phyloP scores from a whole-genome alignment of 2,113 vertebrate species.

The Amblyopsis rosae region DNA sequence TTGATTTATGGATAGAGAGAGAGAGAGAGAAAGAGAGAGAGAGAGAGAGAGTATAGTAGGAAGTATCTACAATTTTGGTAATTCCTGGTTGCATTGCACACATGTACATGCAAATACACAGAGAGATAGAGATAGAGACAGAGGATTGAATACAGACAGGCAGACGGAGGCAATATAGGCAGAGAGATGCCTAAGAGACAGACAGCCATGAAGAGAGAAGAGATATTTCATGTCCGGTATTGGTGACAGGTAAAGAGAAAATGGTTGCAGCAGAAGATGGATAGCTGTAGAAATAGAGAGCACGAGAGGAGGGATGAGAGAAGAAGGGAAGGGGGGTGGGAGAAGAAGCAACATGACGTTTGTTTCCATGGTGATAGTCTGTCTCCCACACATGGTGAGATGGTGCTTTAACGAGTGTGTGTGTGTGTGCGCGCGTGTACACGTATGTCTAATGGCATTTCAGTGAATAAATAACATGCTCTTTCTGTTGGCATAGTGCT shows the following conservation, averaged over 20 bases:
- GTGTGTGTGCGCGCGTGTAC: conserved; percentile 14
- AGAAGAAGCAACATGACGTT: conserved; percentile 69
- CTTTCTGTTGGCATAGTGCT: conserved; percentile 32
- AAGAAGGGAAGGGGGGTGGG: conserved; percentile 41
- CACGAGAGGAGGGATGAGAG: conserved; percentile 47
- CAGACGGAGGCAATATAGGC: neutral
- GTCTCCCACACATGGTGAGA: conserved; percentile 69
- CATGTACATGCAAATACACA: neutral
- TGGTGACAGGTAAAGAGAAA: conserved; percentile 37
- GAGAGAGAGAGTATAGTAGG: neutral
- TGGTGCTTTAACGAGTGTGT: conserved; percentile 41
- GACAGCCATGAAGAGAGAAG: neutral
- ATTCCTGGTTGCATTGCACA: conserved; percentile 40
- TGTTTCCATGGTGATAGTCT: conserved; percentile 76
- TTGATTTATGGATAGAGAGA: neutral
- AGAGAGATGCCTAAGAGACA: neutral
- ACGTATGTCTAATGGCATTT: conserved; percentile 44
- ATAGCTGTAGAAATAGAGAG: conserved; percentile 9
- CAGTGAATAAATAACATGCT: conserved; percentile 49
- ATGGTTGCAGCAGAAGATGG: conserved; percentile 47
- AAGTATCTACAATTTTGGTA: conserved; percentile 13
- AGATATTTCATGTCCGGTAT: conserved; percentile 3
- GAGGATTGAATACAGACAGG: conserved; percentile 3
- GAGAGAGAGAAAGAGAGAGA: conserved; percentile 1
- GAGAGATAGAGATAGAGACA: conserved; percentile 4